Evolutionary conservation across 2,797 vertebrate genomes (phyloP).

Genomic region (Amniataba percoides): DNA sequence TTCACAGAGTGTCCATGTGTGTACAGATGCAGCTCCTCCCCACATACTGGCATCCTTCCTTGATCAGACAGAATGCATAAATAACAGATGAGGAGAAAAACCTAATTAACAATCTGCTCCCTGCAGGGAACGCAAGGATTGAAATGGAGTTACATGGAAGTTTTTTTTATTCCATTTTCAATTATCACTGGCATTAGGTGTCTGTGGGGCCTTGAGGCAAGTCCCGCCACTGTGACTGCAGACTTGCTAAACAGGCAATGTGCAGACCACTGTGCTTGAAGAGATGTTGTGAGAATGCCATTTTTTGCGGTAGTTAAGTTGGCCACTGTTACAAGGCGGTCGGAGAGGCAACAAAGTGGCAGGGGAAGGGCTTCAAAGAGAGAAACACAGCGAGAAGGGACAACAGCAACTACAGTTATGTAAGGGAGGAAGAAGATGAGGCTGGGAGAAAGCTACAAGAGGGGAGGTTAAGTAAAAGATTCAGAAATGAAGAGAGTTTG

Average conservation of each 20-base stretch:
- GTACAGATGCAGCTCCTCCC: conserved; percentile 53
- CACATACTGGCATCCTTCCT: conserved; percentile 41
- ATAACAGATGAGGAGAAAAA: conserved; percentile 72
- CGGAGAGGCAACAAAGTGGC: conserved; percentile 9
- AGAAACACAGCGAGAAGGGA: conserved; percentile 24
- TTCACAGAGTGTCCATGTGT: conserved; percentile 23
- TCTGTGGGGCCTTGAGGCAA: conserved; percentile 30
- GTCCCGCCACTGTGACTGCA: conserved; percentile 41
- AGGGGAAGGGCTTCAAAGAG: conserved; percentile 41
- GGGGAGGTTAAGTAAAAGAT: not conserved
- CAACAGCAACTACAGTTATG: conserved; percentile 6
- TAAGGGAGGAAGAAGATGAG: not conserved
- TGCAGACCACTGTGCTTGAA: conserved; percentile 23
- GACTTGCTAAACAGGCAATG: conserved; percentile 49
- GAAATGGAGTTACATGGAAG: conserved; percentile 48
- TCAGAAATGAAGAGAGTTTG: not conserved
- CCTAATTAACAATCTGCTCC: conserved; percentile 73
- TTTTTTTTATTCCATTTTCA: conserved; percentile 49
- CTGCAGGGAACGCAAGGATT: conserved; percentile 51
- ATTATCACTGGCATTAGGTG: conserved; percentile 48
- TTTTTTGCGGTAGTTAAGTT: conserved; percentile 34
- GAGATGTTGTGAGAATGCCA: conserved; percentile 8
- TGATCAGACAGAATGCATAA: conserved; percentile 81
- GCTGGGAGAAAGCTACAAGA: not conserved
- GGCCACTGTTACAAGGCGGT: not conserved